Conservation (phyloP, 2,797 vertebrate genomes). For the Pteropus rufus region DNA sequence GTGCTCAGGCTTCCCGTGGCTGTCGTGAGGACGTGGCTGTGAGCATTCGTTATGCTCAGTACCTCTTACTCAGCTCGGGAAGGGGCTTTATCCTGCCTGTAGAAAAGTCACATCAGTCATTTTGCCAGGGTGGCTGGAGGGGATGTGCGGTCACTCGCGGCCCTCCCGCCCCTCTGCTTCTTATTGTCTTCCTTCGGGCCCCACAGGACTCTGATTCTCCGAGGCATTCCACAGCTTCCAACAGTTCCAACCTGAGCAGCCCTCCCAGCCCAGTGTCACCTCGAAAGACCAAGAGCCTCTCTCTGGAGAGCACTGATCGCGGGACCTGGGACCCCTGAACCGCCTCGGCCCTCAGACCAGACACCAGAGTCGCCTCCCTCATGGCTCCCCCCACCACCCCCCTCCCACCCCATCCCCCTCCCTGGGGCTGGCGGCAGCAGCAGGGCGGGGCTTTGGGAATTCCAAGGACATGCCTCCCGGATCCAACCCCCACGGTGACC, state of each 20-base stretch:
- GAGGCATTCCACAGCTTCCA: conserved; percentile 97
- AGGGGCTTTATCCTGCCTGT: not conserved
- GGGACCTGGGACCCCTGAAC: conserved; percentile 97
- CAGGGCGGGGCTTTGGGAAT: not conserved
- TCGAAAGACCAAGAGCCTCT: conserved; percentile 97
- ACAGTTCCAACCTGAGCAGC: conserved; percentile 99
- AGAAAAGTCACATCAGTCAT: not conserved
- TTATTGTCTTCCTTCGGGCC: conserved; percentile 53
- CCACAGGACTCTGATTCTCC: conserved; percentile 97
- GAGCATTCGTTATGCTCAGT: no score
- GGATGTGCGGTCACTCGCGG: fast-evolving
- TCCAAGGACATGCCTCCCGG: conserved; percentile 8
- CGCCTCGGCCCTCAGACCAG: conserved; percentile 62
- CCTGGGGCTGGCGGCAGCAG: not conserved
- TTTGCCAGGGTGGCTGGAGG: not conserved
- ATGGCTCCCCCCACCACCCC: conserved; percentile 60
- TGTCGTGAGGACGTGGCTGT: not conserved
- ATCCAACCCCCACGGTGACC: conserved; percentile 56
- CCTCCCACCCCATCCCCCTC: not conserved
- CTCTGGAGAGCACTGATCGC: conserved; percentile 96
- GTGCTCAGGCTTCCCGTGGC: not conserved
- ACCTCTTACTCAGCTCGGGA: not conserved
- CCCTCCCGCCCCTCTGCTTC: not conserved
- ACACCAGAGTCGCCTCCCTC: conserved; percentile 69
- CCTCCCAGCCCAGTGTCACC: conserved; percentile 96